Percentiles rank a stretch among this genome's conserved stretches.
phyloP scores from a whole-genome alignment of 2,113 vertebrate genomes.

The Rynchops niger region DNA sequence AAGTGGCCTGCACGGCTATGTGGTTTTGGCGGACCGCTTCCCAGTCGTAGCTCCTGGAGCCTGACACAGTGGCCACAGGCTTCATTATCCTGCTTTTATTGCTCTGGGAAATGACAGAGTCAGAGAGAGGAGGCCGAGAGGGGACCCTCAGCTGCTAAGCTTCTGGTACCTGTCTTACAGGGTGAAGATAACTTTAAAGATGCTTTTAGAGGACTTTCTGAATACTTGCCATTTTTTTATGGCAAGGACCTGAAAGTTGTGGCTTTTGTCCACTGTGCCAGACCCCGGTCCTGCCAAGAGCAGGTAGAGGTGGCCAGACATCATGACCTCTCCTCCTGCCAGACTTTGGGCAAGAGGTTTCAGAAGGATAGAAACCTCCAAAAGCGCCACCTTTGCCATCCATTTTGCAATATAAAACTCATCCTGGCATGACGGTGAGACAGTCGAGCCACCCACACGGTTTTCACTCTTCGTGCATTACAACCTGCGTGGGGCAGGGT shows the following conservation, averaged over 20 bases:
- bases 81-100: not conserved
- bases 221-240: not conserved
- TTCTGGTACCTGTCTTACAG: not conserved
- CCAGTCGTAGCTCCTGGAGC: not conserved
- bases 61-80: not conserved
- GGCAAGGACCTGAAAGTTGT: rapidly evolving
- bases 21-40: not conserved
- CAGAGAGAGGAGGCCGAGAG: not conserved
- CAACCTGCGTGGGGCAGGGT: not conserved
- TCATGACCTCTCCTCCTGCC: not conserved
- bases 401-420: slow-evolving; percentile 35
- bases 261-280: not conserved
- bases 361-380: not conserved
- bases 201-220: not conserved
- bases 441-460: slow-evolving; percentile 18
- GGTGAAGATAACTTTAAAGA: not conserved
- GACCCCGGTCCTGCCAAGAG: rapidly evolving
- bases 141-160: not conserved
- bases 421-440: not conserved
- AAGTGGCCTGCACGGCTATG: not conserved
- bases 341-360: not conserved
- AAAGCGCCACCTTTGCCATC: not conserved
- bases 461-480: slow-evolving; percentile 38
- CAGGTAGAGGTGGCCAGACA: rapidly evolving
- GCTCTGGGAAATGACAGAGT: not conserved